Percentiles rank a stretch among this genome's conserved stretches.
phyloP scores from a whole-genome alignment of 2,797 vertebrate genomes.

The Gallirallus australis region DNA sequence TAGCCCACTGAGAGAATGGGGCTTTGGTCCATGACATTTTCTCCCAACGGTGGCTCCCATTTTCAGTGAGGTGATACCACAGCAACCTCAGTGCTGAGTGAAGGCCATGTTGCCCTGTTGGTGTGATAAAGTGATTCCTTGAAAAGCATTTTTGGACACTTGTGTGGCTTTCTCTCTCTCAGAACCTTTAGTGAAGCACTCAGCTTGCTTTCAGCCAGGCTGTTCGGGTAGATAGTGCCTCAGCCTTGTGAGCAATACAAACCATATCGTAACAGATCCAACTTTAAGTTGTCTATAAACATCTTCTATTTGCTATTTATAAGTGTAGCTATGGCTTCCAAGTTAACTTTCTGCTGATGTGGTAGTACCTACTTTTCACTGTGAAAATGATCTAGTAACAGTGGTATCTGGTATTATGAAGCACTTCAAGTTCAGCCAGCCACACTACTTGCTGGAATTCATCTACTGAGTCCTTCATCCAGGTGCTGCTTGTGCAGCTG shows the following conservation, averaged over 20 bases:
- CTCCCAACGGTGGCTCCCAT: accelerated
- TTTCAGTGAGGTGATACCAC: accelerated
- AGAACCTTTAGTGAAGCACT: background rate
- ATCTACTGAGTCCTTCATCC: background rate
- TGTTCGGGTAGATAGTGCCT: background rate
- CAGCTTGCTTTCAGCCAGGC: background rate
- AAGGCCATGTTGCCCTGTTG: background rate
- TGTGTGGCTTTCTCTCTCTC: background rate
- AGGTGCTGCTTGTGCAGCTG: background rate
- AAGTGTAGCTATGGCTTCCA: background rate
- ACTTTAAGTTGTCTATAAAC: background rate
- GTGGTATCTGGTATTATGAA: background rate
- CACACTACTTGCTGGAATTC: background rate
- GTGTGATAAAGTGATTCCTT: too few relatives aligned
- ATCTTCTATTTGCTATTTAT: background rate
- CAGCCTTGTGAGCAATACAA: background rate
- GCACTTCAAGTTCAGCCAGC: background rate
- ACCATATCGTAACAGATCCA: background rate
- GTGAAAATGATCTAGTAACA: background rate
- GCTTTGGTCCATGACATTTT: background rate
- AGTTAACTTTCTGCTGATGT: background rate
- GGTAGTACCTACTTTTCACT: background rate
- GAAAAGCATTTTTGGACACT: too few relatives aligned
- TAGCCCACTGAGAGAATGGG: accelerated
- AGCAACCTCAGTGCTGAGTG: background rate